phyloP scores from a whole-genome alignment of 1,140 invertebrate genomes.

The Zaprionus nigranus region DNA sequence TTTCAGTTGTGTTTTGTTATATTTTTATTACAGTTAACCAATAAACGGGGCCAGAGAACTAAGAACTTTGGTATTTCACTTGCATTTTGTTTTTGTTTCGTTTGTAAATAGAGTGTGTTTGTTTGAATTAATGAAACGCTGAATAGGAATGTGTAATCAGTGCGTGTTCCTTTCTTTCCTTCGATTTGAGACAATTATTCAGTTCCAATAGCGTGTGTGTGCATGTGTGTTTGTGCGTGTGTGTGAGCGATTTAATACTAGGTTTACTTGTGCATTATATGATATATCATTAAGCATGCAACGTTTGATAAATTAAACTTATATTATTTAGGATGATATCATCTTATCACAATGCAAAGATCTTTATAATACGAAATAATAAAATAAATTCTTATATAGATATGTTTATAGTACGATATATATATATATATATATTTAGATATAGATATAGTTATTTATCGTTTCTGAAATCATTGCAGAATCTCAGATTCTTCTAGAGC shows the following conservation, averaged over 20 bases:
- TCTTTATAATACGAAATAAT: constrained; percentile 37
- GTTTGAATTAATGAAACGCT: constrained; percentile 40
- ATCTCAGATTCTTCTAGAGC: constrained; percentile 29
- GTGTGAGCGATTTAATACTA: constrained; percentile 7
- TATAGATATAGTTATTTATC: constrained; percentile 21
- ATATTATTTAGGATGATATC: constrained; percentile 25
- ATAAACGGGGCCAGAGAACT: constrained; percentile 22
- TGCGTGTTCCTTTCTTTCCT: constrained; percentile 17
- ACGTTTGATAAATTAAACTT: neutral
- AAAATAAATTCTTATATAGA: constrained; percentile 38
- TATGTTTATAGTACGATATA: constrained; percentile 14
- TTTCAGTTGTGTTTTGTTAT: constrained; percentile 35
- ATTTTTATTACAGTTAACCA: constrained; percentile 36
- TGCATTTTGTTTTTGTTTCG: constrained; percentile 17
- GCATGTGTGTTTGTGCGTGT: constrained; percentile 10
- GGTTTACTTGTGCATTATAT: constrained; percentile 4
- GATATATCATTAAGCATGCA: constrained; percentile 1
- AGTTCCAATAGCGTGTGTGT: constrained; percentile 5
- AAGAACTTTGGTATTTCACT: constrained; percentile 49
- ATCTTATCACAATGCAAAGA: constrained; percentile 45
- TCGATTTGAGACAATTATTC: constrained; percentile 11
- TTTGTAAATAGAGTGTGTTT: constrained; percentile 31
- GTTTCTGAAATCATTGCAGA: constrained; percentile 28
- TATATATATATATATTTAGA: neutral
- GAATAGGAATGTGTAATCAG: constrained; percentile 47